Conservation (phyloP, 2,888 invertebrate species). For the Dicyrtoma fusca region DNA sequence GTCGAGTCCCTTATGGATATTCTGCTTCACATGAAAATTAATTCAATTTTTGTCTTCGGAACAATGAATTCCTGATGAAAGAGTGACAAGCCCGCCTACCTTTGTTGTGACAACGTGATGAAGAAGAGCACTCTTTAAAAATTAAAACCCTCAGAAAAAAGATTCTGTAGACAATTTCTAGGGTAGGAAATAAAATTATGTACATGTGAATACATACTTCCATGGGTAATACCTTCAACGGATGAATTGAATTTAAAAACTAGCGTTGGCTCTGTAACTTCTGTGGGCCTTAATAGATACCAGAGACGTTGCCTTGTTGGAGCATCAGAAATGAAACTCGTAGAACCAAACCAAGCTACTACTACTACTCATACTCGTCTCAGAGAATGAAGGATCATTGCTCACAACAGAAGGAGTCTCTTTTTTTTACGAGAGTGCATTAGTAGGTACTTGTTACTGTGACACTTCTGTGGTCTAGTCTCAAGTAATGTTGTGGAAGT, state of each 20-base stretch:
- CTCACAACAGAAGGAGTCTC: neutral
- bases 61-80: constrained; percentile 14
- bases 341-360: too few relatives aligned
- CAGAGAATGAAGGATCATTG: constrained; percentile 10
- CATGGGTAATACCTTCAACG: too few relatives aligned
- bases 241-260: too few relatives aligned
- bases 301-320: too few relatives aligned
- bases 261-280: too few relatives aligned
- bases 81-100: constrained; percentile 28
- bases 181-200: neutral
- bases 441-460: constrained; percentile 12
- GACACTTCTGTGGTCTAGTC: constrained; percentile 34
- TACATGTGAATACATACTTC: neutral
- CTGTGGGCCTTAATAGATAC: too few relatives aligned
- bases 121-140: constrained; percentile 14
- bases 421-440: constrained; percentile 16
- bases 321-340: too few relatives aligned
- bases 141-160: neutral
- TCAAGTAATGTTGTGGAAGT: constrained; percentile 15
- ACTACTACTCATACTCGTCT: too few relatives aligned
- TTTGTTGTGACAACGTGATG: constrained; percentile 21
- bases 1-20: neutral
- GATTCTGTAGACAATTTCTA: neutral
- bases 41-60: constrained; percentile 21
- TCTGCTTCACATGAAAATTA: constrained; percentile 18